A percentile compares a stretch with the other conserved stretches of the same genome.
Conservation (phyloP, 1,140 invertebrate genomes). For the Atta colombica region DNA sequence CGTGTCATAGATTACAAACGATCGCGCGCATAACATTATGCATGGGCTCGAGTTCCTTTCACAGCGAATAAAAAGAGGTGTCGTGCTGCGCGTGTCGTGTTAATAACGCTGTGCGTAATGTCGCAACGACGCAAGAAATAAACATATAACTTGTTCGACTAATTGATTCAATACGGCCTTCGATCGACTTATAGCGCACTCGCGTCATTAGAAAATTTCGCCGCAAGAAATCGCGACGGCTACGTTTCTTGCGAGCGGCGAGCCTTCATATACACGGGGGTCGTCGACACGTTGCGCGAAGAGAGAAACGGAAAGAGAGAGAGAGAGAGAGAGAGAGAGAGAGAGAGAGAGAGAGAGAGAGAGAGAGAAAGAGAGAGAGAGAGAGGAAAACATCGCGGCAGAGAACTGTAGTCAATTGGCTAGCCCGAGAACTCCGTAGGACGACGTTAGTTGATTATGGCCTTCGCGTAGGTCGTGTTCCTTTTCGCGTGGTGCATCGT, state of each 20-base stretch:
- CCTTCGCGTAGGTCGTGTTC: constrained; percentile 74
- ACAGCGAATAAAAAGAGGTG: constrained; percentile 3
- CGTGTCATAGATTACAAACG: constrained; percentile 44
- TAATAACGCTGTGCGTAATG: constrained; percentile 48
- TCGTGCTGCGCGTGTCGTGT: neutral
- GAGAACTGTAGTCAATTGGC: constrained; percentile 67
- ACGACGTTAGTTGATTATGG: constrained; percentile 69
- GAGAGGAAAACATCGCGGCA: constrained; percentile 51
- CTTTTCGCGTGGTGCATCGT: constrained; percentile 58
- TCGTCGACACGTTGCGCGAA: constrained; percentile 64
- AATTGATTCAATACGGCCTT: constrained; percentile 55
- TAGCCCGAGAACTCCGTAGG: constrained; percentile 65
- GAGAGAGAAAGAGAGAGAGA: neutral
- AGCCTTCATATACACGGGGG: constrained; percentile 51
- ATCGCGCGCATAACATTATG: constrained; percentile 37
- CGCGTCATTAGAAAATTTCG: constrained; percentile 44
- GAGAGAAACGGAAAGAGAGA: neutral
- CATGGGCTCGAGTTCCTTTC: neutral
- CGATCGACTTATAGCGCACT: neutral
- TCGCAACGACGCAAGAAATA: constrained; percentile 33
- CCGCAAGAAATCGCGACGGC: constrained; percentile 61
- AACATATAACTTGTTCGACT: constrained; percentile 34
- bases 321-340: neutral
- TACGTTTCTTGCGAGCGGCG: constrained; percentile 67
- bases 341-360: neutral